Base-by-base conservation (phyloP, 2,888 invertebrate genomes). In the Trypoxylon attenuatum region DNA sequence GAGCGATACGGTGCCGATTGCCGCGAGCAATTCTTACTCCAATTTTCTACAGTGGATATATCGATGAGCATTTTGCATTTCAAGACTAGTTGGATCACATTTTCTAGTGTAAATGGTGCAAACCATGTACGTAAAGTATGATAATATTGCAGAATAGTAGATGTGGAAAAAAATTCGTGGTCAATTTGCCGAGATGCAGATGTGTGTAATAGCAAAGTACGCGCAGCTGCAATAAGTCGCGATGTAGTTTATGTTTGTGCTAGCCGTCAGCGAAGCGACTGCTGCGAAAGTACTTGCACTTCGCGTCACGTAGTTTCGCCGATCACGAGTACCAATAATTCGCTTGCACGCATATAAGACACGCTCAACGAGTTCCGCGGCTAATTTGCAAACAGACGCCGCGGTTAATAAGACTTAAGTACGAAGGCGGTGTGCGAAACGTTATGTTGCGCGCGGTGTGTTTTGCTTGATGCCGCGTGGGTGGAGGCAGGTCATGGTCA, bases 401-500 rank as follows among this genome's bases (percentile, higher is more conserved):
- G 62, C 43, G 41, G 56, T 64, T 73, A 60, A 64, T 62, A 54
- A 52, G 29, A 38, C 51, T 70, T 64, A 60, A 73, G 69, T 61
- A 54, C 52, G 23, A 39, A 29, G 52, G 51, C 46, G 56, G 43
- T 41, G 53, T 43, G 54, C 71, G 53, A 72, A 60, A 54, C 54
- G 47, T 60, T 63, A 53, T n/a, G n/a, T 41, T 33, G 33, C 0
- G 0, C 13, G 33, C 54, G 51, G 25, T 56, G 50, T 43, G 62
- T 65, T 69, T 67, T 39, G 61, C 42, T 39, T 29, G 49, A 18
- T 33, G 33, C 18, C 42, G 58, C 55, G 69, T 71, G 56, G 74
- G 64, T 51, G 47, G 50, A 39, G 71, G 27, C 66, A 59, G 74
- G 74, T 76, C 76, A 76, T 52, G 76, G 74, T 57, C 71, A 77